Conservation (phyloP, 2,113 vertebrate genomes). For the Mesitornis unicolor region DNA sequence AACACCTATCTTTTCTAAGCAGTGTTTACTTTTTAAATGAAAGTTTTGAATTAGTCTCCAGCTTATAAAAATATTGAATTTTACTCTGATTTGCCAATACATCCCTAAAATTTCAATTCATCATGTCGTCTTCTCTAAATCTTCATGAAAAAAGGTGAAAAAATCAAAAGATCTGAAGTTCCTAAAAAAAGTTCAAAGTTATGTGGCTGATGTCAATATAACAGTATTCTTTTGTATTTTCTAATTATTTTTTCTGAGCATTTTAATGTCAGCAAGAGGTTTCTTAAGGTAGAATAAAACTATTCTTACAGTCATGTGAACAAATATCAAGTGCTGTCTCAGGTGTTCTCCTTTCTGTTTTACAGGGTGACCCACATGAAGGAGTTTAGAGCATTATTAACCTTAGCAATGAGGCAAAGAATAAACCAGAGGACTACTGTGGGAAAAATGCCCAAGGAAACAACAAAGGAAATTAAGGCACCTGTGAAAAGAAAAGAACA, state of each 20-base stretch:
- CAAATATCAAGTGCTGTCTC: neutral
- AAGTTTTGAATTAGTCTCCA: neutral
- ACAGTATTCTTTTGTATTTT: neutral
- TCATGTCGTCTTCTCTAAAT: neutral
- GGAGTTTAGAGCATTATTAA: neutral
- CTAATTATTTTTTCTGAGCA: neutral
- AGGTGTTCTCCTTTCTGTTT: neutral
- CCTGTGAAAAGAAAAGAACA: neutral
- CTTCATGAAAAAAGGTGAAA: fast-evolving
- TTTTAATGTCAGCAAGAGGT: neutral
- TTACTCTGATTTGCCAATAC: neutral
- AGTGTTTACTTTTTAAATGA: neutral
- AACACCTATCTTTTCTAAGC: neutral
- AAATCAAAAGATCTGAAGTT: neutral
- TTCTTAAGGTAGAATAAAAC: neutral
- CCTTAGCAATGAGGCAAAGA: neutral
- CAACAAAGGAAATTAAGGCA: neutral
- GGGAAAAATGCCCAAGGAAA: neutral
- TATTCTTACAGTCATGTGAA: neutral
- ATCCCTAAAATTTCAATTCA: neutral
- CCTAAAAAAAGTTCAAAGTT: neutral
- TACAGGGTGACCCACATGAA: neutral
- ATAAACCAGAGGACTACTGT: neutral
- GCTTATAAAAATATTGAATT: neutral
- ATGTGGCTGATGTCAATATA: neutral